Evolutionary conservation across 1,140 invertebrate species (phyloP).

Genomic region (Homarus americanus): DNA sequence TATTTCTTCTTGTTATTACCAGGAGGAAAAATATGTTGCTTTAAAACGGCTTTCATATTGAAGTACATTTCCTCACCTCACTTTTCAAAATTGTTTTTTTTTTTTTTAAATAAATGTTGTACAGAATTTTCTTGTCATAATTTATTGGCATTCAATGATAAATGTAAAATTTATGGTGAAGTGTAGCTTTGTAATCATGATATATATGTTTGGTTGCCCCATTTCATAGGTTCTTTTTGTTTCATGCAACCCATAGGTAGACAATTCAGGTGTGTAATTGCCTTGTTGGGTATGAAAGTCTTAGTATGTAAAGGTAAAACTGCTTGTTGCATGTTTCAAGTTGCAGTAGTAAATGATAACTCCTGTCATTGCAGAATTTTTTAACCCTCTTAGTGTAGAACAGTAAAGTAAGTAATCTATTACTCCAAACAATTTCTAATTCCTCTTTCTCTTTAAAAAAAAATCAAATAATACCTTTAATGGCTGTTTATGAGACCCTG

Average conservation of each 20-base stretch:
- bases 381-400: too few relatives aligned
- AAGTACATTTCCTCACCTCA: too few relatives aligned
- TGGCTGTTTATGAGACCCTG: neutral
- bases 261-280: slow-evolving; percentile 49
- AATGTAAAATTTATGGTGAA: neutral
- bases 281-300: neutral
- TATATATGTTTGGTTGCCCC: slow-evolving; percentile 8
- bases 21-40: neutral
- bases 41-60: neutral
- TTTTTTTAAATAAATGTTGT: too few relatives aligned
- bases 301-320: neutral
- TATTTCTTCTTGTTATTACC: too few relatives aligned
- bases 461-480: too few relatives aligned
- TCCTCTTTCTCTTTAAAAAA: too few relatives aligned
- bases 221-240: slow-evolving; percentile 23
- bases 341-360: too few relatives aligned
- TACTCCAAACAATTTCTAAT: too few relatives aligned
- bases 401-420: too few relatives aligned
- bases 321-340: neutral
- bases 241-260: slow-evolving; percentile 48
- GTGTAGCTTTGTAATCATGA: neutral
- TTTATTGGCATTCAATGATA: neutral
- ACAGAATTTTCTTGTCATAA: neutral
- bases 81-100: too few relatives aligned
- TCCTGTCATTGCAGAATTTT: too few relatives aligned